A percentile compares a stretch with the other conserved stretches of the same genome.
phyloP scores from a whole-genome alignment of 2,113 vertebrate genomes.

The Labeo rohita region DNA sequence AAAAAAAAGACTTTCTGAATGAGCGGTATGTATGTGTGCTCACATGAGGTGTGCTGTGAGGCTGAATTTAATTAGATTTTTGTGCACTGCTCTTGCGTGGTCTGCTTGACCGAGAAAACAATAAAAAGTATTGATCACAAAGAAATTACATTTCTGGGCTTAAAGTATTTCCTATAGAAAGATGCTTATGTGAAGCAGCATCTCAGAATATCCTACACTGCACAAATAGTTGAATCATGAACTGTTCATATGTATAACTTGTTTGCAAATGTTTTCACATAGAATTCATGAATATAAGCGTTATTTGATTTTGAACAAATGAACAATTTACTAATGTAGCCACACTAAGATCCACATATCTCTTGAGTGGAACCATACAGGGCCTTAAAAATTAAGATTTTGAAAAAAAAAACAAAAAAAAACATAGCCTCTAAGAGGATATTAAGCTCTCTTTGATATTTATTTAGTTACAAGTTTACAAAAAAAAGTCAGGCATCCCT shows the following conservation, averaged over 20 bases:
- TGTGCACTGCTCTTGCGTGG: slow-evolving; percentile 49
- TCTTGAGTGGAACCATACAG: not conserved
- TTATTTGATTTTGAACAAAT: not conserved
- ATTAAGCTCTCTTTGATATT: too few species aligned
- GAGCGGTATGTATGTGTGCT: slow-evolving; percentile 1
- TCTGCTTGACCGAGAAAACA: slow-evolving; percentile 59
- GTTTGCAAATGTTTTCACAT: not conserved
- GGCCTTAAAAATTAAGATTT: too few species aligned
- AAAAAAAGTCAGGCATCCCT: too few species aligned
- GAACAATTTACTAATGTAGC: not conserved
- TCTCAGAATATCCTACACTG: not conserved
- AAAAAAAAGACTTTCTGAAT: not conserved
- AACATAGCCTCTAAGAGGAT: not conserved
- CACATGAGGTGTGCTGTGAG: slow-evolving; percentile 2
- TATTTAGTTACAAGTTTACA: too few species aligned
- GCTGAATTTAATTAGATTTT: slow-evolving; percentile 59
- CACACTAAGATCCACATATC: too few species aligned
- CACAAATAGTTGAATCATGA: not conserved
- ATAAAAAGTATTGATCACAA: slow-evolving; percentile 61
- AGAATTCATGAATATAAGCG: not conserved
- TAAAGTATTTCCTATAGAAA: slow-evolving; percentile 45
- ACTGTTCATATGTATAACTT: not conserved
- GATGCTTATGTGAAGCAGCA: slow-evolving; percentile 21
- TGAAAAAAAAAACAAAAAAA: not conserved
- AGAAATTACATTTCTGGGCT: slow-evolving; percentile 52